Evolutionary conservation across 2,113 vertebrate species (phyloP).

Genomic region (Chunga burmeisteri): DNA sequence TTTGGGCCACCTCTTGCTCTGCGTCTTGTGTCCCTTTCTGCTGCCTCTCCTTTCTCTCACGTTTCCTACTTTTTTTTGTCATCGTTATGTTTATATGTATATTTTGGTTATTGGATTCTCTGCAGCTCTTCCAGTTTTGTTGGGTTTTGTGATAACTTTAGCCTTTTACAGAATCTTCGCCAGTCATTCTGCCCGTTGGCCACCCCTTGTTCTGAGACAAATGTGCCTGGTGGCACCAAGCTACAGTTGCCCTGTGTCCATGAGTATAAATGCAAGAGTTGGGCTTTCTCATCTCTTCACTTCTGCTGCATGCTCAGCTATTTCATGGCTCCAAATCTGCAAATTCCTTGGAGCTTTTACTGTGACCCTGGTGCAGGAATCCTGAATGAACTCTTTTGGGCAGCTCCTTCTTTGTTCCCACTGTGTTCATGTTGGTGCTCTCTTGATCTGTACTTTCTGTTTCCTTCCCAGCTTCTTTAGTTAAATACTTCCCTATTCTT

Average conservation of each 20-base stretch:
- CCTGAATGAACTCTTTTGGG: not conserved
- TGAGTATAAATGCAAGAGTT: not conserved
- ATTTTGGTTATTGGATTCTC: not conserved
- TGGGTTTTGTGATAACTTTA: not conserved
- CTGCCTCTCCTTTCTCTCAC: not conserved
- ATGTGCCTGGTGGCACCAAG: not conserved
- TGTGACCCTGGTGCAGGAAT: not conserved
- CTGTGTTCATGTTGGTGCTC: not conserved
- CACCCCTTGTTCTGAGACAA: not conserved
- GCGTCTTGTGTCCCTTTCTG: not conserved
- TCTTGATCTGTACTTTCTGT: not conserved
- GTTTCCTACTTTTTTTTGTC: not conserved
- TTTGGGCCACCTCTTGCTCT: not conserved
- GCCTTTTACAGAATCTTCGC: not conserved
- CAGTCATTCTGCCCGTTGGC: not conserved
- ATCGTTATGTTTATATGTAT: not conserved
- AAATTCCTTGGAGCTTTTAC: not conserved
- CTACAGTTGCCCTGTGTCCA: not conserved
- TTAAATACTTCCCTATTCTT: not conserved
- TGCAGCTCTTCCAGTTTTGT: not conserved
- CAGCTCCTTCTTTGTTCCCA: not conserved
- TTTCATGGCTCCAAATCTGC: not conserved
- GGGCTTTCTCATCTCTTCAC: rapidly evolving
- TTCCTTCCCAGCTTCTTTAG: not conserved
- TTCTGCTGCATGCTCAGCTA: not conserved